Base-by-base conservation (phyloP, 92 coral and sea anemone genomes). In the Porites cylindrica region DNA sequence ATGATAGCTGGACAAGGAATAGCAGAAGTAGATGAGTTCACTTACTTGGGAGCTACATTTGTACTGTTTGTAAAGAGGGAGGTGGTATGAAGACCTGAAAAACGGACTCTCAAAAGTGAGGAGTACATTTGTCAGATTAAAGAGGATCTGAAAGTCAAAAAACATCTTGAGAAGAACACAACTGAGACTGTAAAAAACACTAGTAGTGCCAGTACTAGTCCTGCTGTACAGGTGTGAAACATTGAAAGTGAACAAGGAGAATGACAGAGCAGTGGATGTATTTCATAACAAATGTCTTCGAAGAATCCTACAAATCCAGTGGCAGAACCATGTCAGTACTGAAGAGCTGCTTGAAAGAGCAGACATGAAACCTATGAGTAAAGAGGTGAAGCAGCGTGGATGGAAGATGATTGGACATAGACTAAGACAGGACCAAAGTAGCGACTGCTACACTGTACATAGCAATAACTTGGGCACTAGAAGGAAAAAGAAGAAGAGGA, bases 121-220 rank as follows among this genome's bases (percentile, higher is more conserved):
- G 23, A 56, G 72, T n/a, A 51, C 70, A 29, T 85, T 53, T 11
- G 23, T 24, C 50, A 90, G 81, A 72, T 73, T 77, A 70, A 84
- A 23, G 24, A 72, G 21, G 69, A 83, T 75, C 62, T 83, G 92
- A 89, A 76, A 67, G 50, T 75, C 70, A 5, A 84, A 76, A 17
- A 64, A 77, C 26, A 78, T 58, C 75, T 72, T 58, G 24, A 90
- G 78, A 61, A 73, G 67, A 81, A 90, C 91, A 51, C 86, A 86
- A 66, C 91, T 29, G 38, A 29, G 38, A 3, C 38, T 29, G 38
- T 29, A 29, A 1, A 29, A 29, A 29, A 29, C 38, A 19, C 76
- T 86, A 51, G 90, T 90, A 4, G 72, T 78, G 70, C 68, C 80
- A 23, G 24, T 23, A 23, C 24, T 23, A 16, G 90, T 87, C 56